Base-by-base conservation (phyloP, 2,113 vertebrate genomes). In the Rhinopomastus cyanomelas region DNA sequence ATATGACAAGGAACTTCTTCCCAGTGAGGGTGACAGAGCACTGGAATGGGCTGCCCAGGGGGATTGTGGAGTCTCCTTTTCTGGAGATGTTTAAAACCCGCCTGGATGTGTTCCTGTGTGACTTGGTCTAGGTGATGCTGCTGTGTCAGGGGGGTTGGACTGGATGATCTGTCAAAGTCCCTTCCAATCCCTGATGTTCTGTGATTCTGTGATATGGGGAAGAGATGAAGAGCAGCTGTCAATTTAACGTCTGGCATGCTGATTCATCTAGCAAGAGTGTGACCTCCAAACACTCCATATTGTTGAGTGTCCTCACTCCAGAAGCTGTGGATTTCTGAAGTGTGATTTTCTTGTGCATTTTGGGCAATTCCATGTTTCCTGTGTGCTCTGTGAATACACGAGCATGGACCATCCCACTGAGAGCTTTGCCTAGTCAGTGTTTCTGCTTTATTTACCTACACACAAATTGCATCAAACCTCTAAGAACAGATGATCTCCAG, bases 401-500 rank as follows among this genome's bases (percentile, higher is more conserved):
- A 74, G 11, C 29, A 57, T 16, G 17, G 48, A 69, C 91, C 76
- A 82, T 62, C 29, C 23, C n/a, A 56, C 6, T 30, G 53, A 86
- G 78, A 51, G 18, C 14, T 86, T 39, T 37, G 12, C 51, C 68
- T 15, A 51, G 60, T 85, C 90, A 90, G 68, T 3, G 9, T 65
- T 16, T 71, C 65, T 88, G 52, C 6, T 86, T 68, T 88, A 80
- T 86, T 94, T 93, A 81, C 37, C 78, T 76, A 21, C 3, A 84
- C 22, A 51, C 51, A 87, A 91, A 93, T 85, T 88, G 75, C 62
- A 88, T 52, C 39, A 91, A 88, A 30, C 60, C 55, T 88, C 12
- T 48, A 74, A 79, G 36, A 89, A 32, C 74, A 90, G 67, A 91
- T 81, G 80, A 95, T 59, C 80, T 91, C 86, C 62, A 92, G 69